Evolutionary conservation across 2,797 vertebrate genomes (phyloP).

Genomic region (Euthynnus affinis): DNA sequence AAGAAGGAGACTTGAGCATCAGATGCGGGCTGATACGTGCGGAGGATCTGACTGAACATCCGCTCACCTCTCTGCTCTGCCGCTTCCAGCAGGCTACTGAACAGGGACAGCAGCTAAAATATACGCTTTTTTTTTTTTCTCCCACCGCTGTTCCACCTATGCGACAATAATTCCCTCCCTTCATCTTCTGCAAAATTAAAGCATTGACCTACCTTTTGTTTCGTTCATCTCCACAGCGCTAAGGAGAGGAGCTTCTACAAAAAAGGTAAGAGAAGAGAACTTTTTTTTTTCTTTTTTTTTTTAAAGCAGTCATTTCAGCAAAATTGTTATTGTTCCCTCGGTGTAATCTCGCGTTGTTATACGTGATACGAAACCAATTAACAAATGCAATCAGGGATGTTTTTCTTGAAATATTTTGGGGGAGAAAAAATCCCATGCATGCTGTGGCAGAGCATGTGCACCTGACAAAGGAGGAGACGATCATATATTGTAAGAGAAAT

Average conservation of each 20-base stretch:
- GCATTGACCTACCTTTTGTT: constrained; percentile 2
- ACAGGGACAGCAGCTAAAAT: not conserved
- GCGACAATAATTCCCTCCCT: not conserved
- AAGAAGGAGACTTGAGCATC: constrained; percentile 49
- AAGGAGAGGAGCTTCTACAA: not conserved
- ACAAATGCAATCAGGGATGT: not conserved
- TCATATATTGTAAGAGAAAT: not conserved
- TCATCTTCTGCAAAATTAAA: constrained; percentile 18
- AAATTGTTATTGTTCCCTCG: not conserved
- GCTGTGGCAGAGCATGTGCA: constrained; percentile 15
- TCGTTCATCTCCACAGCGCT: not conserved
- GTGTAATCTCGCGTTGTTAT: constrained; percentile 18
- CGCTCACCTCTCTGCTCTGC: not conserved
- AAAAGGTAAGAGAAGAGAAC: constrained; percentile 61
- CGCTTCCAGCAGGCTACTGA: constrained; percentile 8
- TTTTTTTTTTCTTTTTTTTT: constrained; percentile 38
- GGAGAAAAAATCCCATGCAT: not conserved
- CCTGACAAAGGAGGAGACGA: constrained; percentile 22
- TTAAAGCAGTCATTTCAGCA: not conserved
- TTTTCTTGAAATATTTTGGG: not conserved
- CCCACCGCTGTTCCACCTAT: not conserved
- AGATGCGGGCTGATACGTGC: constrained; percentile 37
- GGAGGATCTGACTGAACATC: constrained; percentile 24
- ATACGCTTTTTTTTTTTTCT: not conserved
- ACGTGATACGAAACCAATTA: not conserved